A percentile compares a stretch with the other conserved stretches of the same genome.
phyloP scores from a whole-genome alignment of 2,888 invertebrate genomes.

The Stegophylla sp. region DNA sequence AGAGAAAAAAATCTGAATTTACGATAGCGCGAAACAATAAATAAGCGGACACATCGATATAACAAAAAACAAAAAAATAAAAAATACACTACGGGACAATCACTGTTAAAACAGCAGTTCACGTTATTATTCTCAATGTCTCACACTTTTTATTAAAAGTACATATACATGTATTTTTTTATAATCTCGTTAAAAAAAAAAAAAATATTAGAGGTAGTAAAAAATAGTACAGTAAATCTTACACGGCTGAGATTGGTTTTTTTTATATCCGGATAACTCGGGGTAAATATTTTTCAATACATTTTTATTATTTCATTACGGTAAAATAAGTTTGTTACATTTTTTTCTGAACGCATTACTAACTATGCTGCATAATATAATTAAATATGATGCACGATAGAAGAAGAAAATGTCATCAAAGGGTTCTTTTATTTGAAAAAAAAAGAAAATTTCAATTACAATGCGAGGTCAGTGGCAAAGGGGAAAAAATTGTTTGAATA shows the following conservation, averaged over 20 bases:
- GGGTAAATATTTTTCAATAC: constrained; percentile 17
- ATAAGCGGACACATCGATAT: not conserved
- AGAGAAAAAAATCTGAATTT: constrained; percentile 3
- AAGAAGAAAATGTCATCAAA: constrained; percentile 19
- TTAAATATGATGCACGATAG: not conserved
- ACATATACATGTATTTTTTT: too few relatives aligned
- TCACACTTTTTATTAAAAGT: not conserved
- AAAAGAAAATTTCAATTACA: not conserved
- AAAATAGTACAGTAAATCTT: not conserved
- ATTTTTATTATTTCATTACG: constrained; percentile 23
- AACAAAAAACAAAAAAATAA: not conserved
- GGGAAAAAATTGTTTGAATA: not conserved
- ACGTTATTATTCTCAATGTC: not conserved
- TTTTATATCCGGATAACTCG: not conserved
- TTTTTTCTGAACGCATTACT: not conserved
- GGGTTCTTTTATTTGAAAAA: not conserved
- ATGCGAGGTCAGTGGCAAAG: constrained; percentile 1
- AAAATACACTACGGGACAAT: not conserved
- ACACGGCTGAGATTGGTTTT: not conserved
- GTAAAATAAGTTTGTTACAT: not conserved
- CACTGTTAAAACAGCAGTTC: not conserved
- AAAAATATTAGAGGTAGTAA: not conserved
- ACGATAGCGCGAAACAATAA: not conserved
- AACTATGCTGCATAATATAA: not conserved
- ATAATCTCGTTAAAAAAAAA: too few relatives aligned